Conservation (phyloP, 2,888 invertebrate species). For the Beris chalybata region DNA sequence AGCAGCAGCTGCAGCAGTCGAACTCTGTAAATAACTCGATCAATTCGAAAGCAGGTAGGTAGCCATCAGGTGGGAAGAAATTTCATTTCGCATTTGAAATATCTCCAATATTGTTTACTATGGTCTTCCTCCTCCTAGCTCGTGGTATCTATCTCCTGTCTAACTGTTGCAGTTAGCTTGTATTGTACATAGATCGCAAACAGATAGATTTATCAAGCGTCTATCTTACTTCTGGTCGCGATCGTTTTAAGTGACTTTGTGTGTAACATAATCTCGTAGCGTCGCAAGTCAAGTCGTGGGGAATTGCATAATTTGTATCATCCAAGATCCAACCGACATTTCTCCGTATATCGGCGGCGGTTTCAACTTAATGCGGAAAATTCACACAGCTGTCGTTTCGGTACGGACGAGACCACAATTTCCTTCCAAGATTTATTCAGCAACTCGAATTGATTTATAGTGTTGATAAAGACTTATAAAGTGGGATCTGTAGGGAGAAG, state of each 20-base stretch:
- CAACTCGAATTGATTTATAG: constrained; percentile 35
- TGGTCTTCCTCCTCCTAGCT: background rate
- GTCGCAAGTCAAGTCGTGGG: background rate
- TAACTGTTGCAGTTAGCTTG: background rate
- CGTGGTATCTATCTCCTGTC: background rate
- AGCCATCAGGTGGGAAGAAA: background rate
- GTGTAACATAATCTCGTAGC: constrained; percentile 27
- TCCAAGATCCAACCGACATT: constrained; percentile 5
- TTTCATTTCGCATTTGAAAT: background rate
- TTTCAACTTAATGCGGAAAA: constrained; percentile 30
- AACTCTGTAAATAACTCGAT: constrained; percentile 37
- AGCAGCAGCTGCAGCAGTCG: constrained; percentile 21
- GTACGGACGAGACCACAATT: constrained; percentile 29
- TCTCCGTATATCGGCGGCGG: background rate
- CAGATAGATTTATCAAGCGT: too few species aligned
- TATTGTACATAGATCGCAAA: too few species aligned
- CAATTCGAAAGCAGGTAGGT: constrained; percentile 15
- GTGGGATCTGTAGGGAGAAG: too few species aligned
- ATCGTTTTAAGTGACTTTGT: constrained; percentile 6
- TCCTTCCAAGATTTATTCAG: constrained; percentile 35
- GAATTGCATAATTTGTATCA: constrained; percentile 28
- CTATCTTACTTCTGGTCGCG: too few species aligned
- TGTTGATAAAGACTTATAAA: constrained; percentile 17
- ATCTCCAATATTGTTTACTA: constrained; percentile 8
- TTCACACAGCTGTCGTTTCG: constrained; percentile 34